These are phyloP conservation scores for Danio choprae DNA, from an alignment of 2,797 vertebrate species.

Conservation along the genomic window DNA sequence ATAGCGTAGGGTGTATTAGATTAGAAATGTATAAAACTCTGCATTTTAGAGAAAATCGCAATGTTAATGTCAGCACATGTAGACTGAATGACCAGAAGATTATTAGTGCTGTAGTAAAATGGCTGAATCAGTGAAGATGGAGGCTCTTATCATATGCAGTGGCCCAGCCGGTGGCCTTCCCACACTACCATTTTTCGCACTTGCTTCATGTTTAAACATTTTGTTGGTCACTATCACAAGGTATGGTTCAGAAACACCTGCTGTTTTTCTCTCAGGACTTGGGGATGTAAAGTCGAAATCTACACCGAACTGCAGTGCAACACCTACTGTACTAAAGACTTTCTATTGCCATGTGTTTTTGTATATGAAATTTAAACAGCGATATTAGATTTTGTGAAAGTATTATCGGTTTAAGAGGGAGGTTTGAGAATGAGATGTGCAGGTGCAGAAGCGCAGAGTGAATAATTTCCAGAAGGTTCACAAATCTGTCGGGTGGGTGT, in stretches of 20 bases:
- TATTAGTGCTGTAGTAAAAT: slow-evolving; percentile 50
- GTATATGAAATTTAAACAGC: background rate
- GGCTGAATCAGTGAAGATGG: slow-evolving; percentile 48
- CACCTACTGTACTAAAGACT: background rate
- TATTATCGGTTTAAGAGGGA: slow-evolving; percentile 4
- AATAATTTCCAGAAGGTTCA: slow-evolving; percentile 49
- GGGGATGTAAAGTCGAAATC: background rate
- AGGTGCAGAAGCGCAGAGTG: slow-evolving; percentile 31
- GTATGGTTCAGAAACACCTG: slow-evolving; percentile 37
- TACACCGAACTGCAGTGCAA: background rate
- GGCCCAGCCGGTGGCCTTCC: slow-evolving; percentile 59
- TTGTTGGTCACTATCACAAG: slow-evolving; percentile 27
- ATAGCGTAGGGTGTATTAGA: background rate
- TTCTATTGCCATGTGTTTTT: background rate
- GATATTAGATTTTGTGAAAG: slow-evolving; percentile 5
- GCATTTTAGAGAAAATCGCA: background rate
- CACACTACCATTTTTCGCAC: slow-evolving; percentile 23
- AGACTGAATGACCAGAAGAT: background rate
- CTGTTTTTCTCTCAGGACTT: slow-evolving; percentile 32
- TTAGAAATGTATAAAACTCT: background rate
- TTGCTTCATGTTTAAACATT: slow-evolving; percentile 45
- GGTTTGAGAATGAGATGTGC: slow-evolving; percentile 15
- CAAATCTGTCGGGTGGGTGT: slow-evolving; percentile 49
- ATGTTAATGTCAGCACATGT: background rate
- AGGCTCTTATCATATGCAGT: slow-evolving; percentile 44